Evolutionary conservation across 2,888 invertebrate species (phyloP).

Genomic region (Fragum fragum): DNA sequence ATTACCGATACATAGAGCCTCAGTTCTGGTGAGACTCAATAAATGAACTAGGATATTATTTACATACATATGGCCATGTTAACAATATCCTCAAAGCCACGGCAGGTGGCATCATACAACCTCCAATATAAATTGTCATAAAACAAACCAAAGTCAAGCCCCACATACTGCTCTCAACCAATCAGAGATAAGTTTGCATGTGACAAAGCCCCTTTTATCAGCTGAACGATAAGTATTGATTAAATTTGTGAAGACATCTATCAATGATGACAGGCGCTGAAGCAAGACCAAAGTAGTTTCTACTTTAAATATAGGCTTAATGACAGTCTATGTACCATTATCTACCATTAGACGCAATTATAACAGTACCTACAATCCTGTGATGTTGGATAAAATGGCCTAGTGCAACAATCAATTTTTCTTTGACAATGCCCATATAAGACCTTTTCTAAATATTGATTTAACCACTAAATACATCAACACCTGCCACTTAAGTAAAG

Average conservation of each 20-base stretch:
- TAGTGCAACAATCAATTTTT: constrained; percentile 18
- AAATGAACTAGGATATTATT: constrained; percentile 51
- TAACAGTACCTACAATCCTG: constrained; percentile 18
- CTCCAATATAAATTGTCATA: constrained; percentile 63
- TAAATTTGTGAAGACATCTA: constrained; percentile 38
- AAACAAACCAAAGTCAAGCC: constrained; percentile 56
- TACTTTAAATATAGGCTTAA: constrained; percentile 25
- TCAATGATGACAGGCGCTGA: constrained; percentile 20
- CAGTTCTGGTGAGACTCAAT: constrained; percentile 12
- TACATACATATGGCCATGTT: constrained; percentile 69
- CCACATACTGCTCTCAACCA: constrained; percentile 40
- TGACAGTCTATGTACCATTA: constrained; percentile 23
- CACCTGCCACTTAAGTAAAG: constrained; percentile 52
- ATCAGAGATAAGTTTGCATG: constrained; percentile 53
- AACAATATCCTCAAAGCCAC: constrained; percentile 56
- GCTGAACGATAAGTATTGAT: constrained; percentile 59
- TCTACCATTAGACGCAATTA: constrained; percentile 36
- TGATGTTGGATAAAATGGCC: constrained; percentile 11
- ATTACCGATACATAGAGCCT: constrained; percentile 18
- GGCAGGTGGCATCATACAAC: constrained; percentile 59
- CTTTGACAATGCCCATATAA: constrained; percentile 33
- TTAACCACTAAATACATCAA: constrained; percentile 32
- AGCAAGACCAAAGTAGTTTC: constrained; percentile 17
- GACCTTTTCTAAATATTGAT: constrained; percentile 38
- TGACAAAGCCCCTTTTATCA: constrained; percentile 57